These are phyloP conservation scores for Dasyprocta punctata DNA, from an alignment of 2,113 vertebrate species.

Conservation along the genomic window DNA sequence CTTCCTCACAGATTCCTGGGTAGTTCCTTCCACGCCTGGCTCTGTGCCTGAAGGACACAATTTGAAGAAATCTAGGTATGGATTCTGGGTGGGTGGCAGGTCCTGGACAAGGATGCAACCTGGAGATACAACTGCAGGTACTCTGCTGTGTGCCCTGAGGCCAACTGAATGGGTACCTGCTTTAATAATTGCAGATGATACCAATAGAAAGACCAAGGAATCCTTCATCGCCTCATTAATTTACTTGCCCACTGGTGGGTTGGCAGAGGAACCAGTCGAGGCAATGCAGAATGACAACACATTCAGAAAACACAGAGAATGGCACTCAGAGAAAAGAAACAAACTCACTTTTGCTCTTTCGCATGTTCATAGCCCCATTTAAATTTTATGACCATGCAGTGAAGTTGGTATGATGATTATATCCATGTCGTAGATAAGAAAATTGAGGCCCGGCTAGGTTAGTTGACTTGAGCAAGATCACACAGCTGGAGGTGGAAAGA, in stretches of 20 bases:
- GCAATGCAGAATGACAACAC: neutral
- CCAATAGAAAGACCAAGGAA: conserved; percentile 51
- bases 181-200: conserved; percentile 57
- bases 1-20: conserved; percentile 81
- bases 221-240: conserved; percentile 63
- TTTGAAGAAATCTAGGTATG: conserved; percentile 64
- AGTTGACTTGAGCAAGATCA: neutral
- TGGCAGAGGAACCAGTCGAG: conserved; percentile 34
- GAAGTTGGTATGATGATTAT: neutral
- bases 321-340: neutral
- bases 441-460: neutral
- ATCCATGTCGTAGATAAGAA: conserved; percentile 8
- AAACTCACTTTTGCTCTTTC: neutral
- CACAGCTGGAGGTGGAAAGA: neutral
- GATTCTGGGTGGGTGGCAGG: conserved; percentile 33
- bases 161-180: neutral
- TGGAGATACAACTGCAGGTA: neutral
- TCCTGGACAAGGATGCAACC: conserved; percentile 41
- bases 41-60: conserved; percentile 81
- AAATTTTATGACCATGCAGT: neutral
- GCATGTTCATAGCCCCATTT: neutral
- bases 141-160: neutral
- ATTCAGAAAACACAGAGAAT: conserved; percentile 31
- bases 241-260: neutral
- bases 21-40: conserved; percentile 79